A percentile compares a stretch with the other conserved stretches of the same genome.
Conservation (phyloP, 2,113 vertebrate species). For the Vicugna pacos region DNA sequence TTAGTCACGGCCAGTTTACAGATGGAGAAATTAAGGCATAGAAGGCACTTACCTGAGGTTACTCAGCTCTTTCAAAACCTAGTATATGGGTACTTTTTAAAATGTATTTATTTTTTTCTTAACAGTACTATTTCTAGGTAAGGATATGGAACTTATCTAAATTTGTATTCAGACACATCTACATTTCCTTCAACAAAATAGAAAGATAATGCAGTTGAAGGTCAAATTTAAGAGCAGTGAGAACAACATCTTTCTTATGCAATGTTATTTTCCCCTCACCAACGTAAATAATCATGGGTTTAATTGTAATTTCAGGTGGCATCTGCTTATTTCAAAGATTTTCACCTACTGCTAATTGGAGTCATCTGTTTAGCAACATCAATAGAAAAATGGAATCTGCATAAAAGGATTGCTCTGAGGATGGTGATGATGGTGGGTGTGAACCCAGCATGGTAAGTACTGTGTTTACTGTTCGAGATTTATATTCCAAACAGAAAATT, state of each 20-base stretch:
- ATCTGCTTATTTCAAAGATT: conserved; percentile 95
- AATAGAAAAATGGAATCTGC: conserved; percentile 97
- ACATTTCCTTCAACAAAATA: not conserved
- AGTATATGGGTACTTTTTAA: not conserved
- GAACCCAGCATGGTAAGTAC: conserved; percentile 93
- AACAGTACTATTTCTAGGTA: not conserved
- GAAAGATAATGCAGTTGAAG: conserved; percentile 31
- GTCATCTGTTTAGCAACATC: conserved; percentile 95
- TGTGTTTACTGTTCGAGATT: conserved; percentile 10
- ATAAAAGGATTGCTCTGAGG: conserved; percentile 93
- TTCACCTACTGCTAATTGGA: conserved; percentile 94
- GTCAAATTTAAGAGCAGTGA: conserved; percentile 30
- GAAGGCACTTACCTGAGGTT: not conserved
- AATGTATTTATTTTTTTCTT: not conserved
- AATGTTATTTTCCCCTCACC: not conserved
- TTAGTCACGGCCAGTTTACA: not conserved
- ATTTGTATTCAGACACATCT: conserved; percentile 23
- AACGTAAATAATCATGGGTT: not conserved
- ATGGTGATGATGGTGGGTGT: conserved; percentile 95
- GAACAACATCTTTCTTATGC: not conserved
- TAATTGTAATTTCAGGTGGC: conserved; percentile 91
- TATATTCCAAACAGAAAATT: conserved; percentile 20
- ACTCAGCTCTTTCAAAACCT: not conserved
- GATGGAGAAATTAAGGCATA: not conserved
- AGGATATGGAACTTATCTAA: not conserved